These are phyloP conservation scores for Orchestia grillus DNA, from an alignment of 1,140 invertebrate genomes.

Conservation along the genomic window DNA sequence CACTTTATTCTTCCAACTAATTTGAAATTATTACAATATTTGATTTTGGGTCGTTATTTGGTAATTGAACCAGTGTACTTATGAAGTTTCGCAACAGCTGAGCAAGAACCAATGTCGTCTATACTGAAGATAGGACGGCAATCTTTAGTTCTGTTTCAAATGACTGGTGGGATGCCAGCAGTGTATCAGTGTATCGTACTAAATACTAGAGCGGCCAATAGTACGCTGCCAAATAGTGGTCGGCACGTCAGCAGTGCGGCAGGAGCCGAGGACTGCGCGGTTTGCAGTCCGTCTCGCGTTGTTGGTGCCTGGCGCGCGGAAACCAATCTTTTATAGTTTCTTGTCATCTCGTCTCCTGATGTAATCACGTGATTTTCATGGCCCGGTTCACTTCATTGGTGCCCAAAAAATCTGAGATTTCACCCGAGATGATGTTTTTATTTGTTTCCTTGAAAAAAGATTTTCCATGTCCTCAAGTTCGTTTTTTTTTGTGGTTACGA, in stretches of 20 bases:
- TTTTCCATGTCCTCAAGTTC: not conserved
- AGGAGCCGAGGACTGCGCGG: not conserved
- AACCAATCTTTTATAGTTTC: not conserved
- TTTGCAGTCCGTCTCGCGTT: not conserved
- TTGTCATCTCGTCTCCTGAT: not conserved
- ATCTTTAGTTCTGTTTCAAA: not conserved
- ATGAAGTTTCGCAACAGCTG: no score
- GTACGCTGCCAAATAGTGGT: not conserved
- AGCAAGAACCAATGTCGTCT: no score
- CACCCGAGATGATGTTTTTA: not conserved
- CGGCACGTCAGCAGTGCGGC: not conserved
- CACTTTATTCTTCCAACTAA: no score
- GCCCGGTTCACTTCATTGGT: not conserved
- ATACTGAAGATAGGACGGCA: no score
- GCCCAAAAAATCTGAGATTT: not conserved
- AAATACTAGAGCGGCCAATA: not conserved
- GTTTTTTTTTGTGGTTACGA: not conserved
- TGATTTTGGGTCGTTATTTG: no score
- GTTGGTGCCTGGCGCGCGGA: constrained; percentile 26
- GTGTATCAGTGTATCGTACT: not conserved
- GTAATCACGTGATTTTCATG: not conserved
- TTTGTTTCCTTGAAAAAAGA: not conserved
- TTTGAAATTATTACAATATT: no score
- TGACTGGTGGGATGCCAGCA: not conserved
- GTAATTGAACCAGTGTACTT: no score